Evolutionary conservation across 2,888 invertebrate genomes (phyloP), one percentile per base, ranked within the genome.

Genomic region (Acrocera orbiculus): DNA sequence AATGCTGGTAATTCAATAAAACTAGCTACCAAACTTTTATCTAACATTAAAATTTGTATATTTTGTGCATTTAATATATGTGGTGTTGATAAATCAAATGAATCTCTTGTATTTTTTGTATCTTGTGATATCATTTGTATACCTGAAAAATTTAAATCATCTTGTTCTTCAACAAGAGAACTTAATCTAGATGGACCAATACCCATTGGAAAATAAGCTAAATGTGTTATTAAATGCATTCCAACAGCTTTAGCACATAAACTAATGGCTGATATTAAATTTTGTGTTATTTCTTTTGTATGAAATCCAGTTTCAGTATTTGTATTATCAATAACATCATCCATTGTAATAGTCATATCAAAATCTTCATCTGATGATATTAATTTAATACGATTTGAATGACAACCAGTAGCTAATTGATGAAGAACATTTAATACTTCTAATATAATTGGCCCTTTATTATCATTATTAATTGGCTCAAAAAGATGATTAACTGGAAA

Each of bases 191-290:
- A 79, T 1, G 92, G 87, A 33, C 86, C 83, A 30, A 78, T 75
- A 40, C 86, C 83, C 64, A 87, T 77, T 10, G 95, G 95, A 65
- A 93, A 95, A 57, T 95, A 93, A 0, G 89, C 89, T 44, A 93
- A 63, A 63, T 89, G 87, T 43, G 90, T 79, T 5, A 93, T 78
- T 45, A 95, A 66, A 61, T 95, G 92, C 45, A 78, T 76, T 51
- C 89, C 51, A 5, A 69, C 62, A 0, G 66, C 65, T 42, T 65
- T 63, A 2, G 68, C 67, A 39, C 68, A 69, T 30, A 68, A 56
- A 36, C 67, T 64, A 24, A 78, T 69, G 1, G 75, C 65, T 25
- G 60, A 56, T 25, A 64, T 64, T 46, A 65, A 67, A 16, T 64
- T 59, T 30, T 62, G 61, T 36, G 61, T 64, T 35, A 57, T 58